Conservation (phyloP, 1,140 invertebrate genomes). For the Brachionus sp. region DNA sequence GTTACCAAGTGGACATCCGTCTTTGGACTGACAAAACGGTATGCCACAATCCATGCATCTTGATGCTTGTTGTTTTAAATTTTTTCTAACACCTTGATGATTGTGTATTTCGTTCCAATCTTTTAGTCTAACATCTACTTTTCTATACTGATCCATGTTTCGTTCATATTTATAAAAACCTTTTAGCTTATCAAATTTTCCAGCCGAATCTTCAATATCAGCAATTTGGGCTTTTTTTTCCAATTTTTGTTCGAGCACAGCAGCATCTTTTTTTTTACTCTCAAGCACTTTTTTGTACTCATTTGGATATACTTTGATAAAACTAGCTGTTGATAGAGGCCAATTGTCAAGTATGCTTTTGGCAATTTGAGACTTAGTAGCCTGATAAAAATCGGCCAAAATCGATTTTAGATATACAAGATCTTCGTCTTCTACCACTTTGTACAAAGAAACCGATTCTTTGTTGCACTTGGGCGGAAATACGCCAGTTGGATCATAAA, state of each 20-base stretch:
- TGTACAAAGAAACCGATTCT: constrained; percentile 82
- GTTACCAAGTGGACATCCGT: constrained; percentile 94
- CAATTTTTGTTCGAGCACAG: not conserved
- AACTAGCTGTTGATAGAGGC: constrained; percentile 72
- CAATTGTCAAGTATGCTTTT: constrained; percentile 74
- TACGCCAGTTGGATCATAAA: constrained; percentile 76
- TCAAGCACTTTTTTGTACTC: constrained; percentile 38
- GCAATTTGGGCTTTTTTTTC: not conserved
- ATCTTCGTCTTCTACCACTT: constrained; percentile 75
- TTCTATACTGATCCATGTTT: constrained; percentile 77
- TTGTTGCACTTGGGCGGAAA: constrained; percentile 74
- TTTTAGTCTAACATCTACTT: constrained; percentile 74
- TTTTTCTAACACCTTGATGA: constrained; percentile 76
- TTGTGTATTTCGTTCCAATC: constrained; percentile 98
- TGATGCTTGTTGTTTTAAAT: constrained; percentile 83
- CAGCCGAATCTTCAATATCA: constrained; percentile 30
- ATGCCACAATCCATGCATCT: constrained; percentile 98
- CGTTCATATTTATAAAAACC: constrained; percentile 94
- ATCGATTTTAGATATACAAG: constrained; percentile 73
- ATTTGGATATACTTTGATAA: constrained; percentile 72
- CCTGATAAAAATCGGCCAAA: constrained; percentile 78
- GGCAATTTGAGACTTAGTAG: constrained; percentile 84
- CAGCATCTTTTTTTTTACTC: constrained; percentile 17
- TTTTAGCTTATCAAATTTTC: constrained; percentile 55
- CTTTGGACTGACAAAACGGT: constrained; percentile 93